Conservation (phyloP, 2,888 invertebrate genomes). For the Phyllotreta cruciferae region DNA sequence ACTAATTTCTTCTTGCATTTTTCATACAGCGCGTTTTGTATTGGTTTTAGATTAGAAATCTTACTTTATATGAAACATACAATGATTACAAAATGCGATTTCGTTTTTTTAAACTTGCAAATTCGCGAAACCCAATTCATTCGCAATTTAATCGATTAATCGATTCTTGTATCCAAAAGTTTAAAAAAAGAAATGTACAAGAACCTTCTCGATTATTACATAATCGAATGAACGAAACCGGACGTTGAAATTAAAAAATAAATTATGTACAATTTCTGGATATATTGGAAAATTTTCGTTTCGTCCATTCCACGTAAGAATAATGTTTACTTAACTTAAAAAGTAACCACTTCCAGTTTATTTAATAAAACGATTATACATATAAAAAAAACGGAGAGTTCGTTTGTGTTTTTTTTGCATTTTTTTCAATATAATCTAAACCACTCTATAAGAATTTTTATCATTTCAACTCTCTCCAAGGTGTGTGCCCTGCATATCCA, state of each 20-base stretch:
- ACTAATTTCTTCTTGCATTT: not conserved
- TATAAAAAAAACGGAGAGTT: slow-evolving; percentile 38
- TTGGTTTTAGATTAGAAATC: slow-evolving; percentile 32
- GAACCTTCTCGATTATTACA: no score
- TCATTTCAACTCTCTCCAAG: slow-evolving; percentile 19
- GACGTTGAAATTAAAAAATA: no score
- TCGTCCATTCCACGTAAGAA: slow-evolving; percentile 1
- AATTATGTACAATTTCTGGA: no score
- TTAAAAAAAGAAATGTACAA: no score
- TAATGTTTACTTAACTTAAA: slow-evolving; percentile 24
- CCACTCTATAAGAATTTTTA: slow-evolving; percentile 23
- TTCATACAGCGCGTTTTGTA: slow-evolving; percentile 28
- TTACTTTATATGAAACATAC: slow-evolving; percentile 33
- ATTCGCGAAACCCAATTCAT: slow-evolving; percentile 1
- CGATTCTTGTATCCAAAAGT: not conserved
- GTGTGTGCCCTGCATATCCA: slow-evolving; percentile 30
- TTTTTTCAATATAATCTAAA: slow-evolving; percentile 21
- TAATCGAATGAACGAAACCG: no score
- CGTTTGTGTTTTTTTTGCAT: slow-evolving; percentile 21
- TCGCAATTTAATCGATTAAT: not conserved
- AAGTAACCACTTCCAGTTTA: slow-evolving; percentile 31
- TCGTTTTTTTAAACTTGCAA: slow-evolving; percentile 25
- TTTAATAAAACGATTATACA: slow-evolving; percentile 16
- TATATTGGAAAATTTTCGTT: not conserved
- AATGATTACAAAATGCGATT: slow-evolving; percentile 29